phyloP scores from a whole-genome alignment of 1,140 invertebrate genomes.

The Drosophila navojoa region DNA sequence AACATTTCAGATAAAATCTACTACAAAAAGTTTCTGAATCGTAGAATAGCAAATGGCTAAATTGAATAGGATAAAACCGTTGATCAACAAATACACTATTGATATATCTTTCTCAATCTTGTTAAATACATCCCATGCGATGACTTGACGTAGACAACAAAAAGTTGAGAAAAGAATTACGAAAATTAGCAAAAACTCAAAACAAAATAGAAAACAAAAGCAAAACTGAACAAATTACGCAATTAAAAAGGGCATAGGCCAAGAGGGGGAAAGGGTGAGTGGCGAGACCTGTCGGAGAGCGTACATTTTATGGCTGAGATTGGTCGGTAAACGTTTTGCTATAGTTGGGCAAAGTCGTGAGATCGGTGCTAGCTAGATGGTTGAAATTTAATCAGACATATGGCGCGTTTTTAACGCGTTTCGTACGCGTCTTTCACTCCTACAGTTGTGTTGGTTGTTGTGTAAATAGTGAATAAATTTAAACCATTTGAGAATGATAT shows the following conservation, averaged over 20 bases:
- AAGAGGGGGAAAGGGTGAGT: not conserved
- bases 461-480: slow-evolving; percentile 39
- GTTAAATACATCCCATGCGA: too few relatives aligned
- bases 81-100: too few relatives aligned
- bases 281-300: not conserved
- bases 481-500: slow-evolving; percentile 22
- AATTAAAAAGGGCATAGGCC: slow-evolving; percentile 43
- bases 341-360: slow-evolving; percentile 27
- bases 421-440: slow-evolving; percentile 42
- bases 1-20: too few relatives aligned
- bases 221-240: slow-evolving; percentile 59
- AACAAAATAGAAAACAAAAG: slow-evolving; percentile 2
- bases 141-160: too few relatives aligned
- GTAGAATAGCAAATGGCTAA: too few relatives aligned
- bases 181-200: not conserved
- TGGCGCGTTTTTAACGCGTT: slow-evolving; percentile 46
- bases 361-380: slow-evolving; percentile 12
- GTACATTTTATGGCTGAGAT: slow-evolving; percentile 29
- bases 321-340: slow-evolving; percentile 12
- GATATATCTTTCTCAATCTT: too few relatives aligned
- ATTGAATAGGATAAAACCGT: too few relatives aligned
- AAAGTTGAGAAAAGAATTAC: slow-evolving; percentile 43
- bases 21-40: too few relatives aligned
- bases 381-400: slow-evolving; percentile 39
- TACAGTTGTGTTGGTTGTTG: slow-evolving; percentile 22